Base-by-base conservation (phyloP, 2,797 vertebrate genomes). In the Sphenodon punctatus region DNA sequence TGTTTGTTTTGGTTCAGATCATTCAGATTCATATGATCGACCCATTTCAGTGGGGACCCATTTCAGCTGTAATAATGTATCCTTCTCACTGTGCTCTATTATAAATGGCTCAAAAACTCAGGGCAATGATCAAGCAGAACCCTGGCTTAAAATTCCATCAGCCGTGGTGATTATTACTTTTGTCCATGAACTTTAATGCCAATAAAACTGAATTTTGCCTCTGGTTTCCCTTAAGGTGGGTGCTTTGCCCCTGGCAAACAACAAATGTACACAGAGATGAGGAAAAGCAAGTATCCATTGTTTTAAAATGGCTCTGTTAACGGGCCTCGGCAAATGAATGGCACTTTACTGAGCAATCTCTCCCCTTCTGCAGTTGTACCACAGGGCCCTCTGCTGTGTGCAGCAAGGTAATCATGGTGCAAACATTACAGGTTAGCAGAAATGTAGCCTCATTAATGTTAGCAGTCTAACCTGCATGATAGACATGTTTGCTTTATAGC, bases 341-440 rank as follows among this genome's bases (percentile, higher is more conserved):
- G 46, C 9, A 61, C 43, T 80, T 78, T 45, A 3, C 2, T 11
- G 69, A 63, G n/a, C 0, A 23, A 51, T 42, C 11, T 15, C n/a
- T 38, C 30, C 17, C 58, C 1, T 43, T 16, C 19, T 55, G 82
- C 78, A 73, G 80, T 63, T 94, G 81, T 88, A 55, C 80, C 27
- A 86, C 82, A 66, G 88, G 80, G 93, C 92, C 90, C 93, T 92
- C 91, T 93, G 85, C 91, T 22, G 92, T 59, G 87, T 39, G 4
- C 70, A n/a, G 7, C 32, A 66, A 7, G 77, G 5, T 9, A 73
- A 87, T 49, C 27, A 63, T 6, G n/a, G 39, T 65, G 78, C 34
- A 46, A 27, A 42, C 30, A 5, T n/a, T 70, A 53, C 45, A 51
- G 63, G 56, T 25, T 66, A 38, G n/a, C 6, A n/a, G 32, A 68